These are phyloP conservation scores for Phallusia fumigata DNA, from an alignment of 23 tunicate genomes.

Conservation along the genomic window DNA sequence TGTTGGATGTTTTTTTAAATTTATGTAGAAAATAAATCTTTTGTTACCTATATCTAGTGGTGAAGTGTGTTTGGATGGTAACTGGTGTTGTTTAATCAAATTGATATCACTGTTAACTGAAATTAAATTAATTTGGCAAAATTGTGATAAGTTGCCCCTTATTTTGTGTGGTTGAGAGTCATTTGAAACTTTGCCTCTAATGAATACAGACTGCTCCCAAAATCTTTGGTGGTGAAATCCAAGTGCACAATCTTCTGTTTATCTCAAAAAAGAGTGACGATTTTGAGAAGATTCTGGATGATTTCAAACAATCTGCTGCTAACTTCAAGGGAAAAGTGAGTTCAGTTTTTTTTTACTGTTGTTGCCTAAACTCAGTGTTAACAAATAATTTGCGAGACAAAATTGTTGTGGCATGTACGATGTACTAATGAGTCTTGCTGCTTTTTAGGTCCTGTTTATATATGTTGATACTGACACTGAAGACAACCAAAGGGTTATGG, in stretches of 20 bases:
- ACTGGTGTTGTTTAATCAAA: too few relatives aligned
- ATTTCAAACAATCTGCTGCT: conserved; percentile 72
- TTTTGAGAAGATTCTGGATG: conserved; percentile 27
- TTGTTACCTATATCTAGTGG: not conserved
- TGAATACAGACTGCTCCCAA: conserved; percentile 82
- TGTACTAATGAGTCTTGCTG: too few relatives aligned
- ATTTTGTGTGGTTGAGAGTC: too few relatives aligned
- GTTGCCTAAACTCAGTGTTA: too few relatives aligned
- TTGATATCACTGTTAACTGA: too few relatives aligned
- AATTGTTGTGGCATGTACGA: too few relatives aligned
- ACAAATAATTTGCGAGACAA: too few relatives aligned
- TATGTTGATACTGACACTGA: conserved; percentile 83
- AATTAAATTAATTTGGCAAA: too few relatives aligned
- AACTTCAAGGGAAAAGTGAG: conserved; percentile 93
- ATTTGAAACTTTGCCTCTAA: not conserved
- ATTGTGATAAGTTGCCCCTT: too few relatives aligned
- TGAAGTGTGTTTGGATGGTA: not conserved
- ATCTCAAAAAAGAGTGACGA: conserved; percentile 66
- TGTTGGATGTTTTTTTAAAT: not conserved
- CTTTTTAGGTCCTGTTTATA: conserved; percentile 76
- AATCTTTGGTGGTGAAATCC: conserved; percentile 96
- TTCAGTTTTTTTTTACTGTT: not conserved
- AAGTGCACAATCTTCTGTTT: conserved; percentile 82
- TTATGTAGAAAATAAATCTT: too few relatives aligned
- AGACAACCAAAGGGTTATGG: conserved; percentile 96